These are phyloP conservation scores for Malacosoma neustria DNA, from an alignment of 2,888 invertebrate species.

Conservation along the genomic window DNA sequence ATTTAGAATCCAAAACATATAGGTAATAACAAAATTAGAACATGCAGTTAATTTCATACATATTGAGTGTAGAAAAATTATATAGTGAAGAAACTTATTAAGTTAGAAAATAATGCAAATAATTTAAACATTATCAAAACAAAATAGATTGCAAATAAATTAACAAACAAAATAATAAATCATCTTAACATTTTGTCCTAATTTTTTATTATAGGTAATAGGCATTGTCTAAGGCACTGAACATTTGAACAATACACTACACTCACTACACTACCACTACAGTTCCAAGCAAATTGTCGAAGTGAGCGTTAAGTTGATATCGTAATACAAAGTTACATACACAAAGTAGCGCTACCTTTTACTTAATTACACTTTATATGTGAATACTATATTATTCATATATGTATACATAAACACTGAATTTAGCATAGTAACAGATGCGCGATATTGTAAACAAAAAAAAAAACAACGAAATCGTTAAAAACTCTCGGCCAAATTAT, in stretches of 20 bases:
- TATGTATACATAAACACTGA: constrained; percentile 16
- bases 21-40: too few relatives aligned
- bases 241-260: constrained; percentile 18
- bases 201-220: too few relatives aligned
- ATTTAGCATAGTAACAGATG: constrained; percentile 24
- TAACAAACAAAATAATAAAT: too few relatives aligned
- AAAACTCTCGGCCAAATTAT: constrained; percentile 40
- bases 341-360: constrained; percentile 15
- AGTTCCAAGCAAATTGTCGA: constrained; percentile 16
- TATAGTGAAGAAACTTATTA: too few relatives aligned
- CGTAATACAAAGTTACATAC: constrained; percentile 7
- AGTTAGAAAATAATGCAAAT: too few relatives aligned
- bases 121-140: too few relatives aligned
- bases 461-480: constrained; percentile 27
- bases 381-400: constrained; percentile 10
- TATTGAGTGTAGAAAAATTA: too few relatives aligned
- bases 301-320: constrained; percentile 9
- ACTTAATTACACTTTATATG: constrained; percentile 17
- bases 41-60: too few relatives aligned
- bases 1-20: not conserved
- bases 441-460: constrained; percentile 44
- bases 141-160: too few relatives aligned
- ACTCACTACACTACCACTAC: too few relatives aligned
- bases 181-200: too few relatives aligned
- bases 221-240: constrained; percentile 19